phyloP scores from a whole-genome alignment of 2,888 invertebrate genomes.

The Silvanus unidentatus region DNA sequence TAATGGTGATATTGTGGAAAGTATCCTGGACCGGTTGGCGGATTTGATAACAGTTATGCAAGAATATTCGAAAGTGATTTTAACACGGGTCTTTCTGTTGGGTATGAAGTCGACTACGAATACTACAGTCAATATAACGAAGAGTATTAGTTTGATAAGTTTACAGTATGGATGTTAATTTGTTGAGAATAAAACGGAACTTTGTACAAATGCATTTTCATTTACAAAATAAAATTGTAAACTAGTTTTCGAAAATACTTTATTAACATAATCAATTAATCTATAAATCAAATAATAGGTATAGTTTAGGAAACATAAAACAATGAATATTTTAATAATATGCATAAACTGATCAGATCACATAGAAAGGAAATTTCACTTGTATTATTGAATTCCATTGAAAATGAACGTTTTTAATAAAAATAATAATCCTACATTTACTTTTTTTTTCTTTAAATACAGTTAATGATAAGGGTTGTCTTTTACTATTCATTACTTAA shows the following conservation, averaged over 20 bases:
- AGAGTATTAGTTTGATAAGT: slow-evolving; percentile 74
- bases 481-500: too few relatives aligned
- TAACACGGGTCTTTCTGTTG: slow-evolving; percentile 75
- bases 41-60: slow-evolving; percentile 79
- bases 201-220: neutral
- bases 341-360: slow-evolving; percentile 27
- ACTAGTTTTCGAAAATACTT: slow-evolving; percentile 35
- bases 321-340: too few relatives aligned
- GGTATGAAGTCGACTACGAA: slow-evolving; percentile 75
- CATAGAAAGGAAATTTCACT: too few relatives aligned
- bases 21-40: slow-evolving; percentile 74
- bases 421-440: too few relatives aligned
- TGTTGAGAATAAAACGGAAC: neutral
- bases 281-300: too few relatives aligned
- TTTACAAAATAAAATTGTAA: neutral
- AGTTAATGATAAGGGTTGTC: too few relatives aligned
- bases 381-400: too few relatives aligned
- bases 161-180: slow-evolving; percentile 71
- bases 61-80: slow-evolving; percentile 74
- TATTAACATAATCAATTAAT: slow-evolving; percentile 34
- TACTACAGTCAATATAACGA: slow-evolving; percentile 68
- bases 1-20: slow-evolving; percentile 71
- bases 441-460: too few relatives aligned
- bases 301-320: slow-evolving; percentile 8
- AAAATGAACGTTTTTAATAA: too few relatives aligned